phyloP scores from a whole-genome alignment of 2,113 vertebrate genomes.

The Addax nasomaculatus region DNA sequence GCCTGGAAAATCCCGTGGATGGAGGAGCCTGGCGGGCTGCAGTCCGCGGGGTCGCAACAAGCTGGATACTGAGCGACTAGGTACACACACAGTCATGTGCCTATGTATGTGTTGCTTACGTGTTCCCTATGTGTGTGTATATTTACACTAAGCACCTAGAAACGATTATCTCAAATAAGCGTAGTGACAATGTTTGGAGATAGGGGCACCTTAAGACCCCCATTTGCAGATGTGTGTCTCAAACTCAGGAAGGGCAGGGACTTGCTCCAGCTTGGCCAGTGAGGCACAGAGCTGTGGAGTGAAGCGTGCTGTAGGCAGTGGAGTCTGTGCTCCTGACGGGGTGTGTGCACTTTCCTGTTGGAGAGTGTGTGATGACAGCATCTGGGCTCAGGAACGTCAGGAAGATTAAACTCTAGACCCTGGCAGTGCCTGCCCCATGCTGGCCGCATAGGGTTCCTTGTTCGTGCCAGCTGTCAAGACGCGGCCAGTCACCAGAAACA shows the following conservation, averaged over 20 bases:
- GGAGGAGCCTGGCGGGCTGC: not conserved
- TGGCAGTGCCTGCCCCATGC: too few relatives aligned
- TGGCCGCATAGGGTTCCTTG: rapidly evolving
- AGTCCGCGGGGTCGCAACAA: not conserved
- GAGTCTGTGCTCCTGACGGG: rapidly evolving
- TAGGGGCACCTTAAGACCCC: too few relatives aligned
- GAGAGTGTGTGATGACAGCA: rapidly evolving
- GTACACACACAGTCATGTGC: rapidly evolving
- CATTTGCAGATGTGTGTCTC: rapidly evolving
- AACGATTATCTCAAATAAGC: not conserved
- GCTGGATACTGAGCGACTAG: not conserved
- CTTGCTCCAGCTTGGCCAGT: not conserved
- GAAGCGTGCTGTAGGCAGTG: not conserved
- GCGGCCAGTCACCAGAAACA: not conserved
- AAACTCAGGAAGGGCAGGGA: not conserved
- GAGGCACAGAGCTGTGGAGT: rapidly evolving
- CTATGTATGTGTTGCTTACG: not conserved
- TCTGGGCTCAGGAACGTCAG: rapidly evolving
- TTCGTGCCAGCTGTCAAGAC: not conserved
- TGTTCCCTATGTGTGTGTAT: rapidly evolving
- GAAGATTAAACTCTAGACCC: not conserved
- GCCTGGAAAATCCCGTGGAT: not conserved
- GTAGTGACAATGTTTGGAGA: not conserved
- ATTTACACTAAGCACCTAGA: not conserved
- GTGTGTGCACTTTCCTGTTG: rapidly evolving